A percentile compares a stretch with the other conserved stretches of the same genome.
phyloP scores from a whole-genome alignment of 2,888 invertebrate genomes.

The Molanna angustata region DNA sequence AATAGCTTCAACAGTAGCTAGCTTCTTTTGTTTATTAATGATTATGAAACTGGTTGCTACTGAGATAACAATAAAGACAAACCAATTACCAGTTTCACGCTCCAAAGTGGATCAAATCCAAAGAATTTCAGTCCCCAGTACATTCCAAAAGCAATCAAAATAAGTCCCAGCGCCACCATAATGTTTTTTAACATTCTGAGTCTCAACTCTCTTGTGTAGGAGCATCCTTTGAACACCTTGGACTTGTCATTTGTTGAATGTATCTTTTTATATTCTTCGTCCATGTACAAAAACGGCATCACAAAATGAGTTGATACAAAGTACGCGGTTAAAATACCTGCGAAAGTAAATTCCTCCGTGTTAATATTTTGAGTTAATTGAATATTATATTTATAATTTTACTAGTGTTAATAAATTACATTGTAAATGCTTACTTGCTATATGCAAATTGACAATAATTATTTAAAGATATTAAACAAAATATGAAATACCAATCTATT shows the following conservation, averaged over 20 bases:
- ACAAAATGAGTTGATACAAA: conserved; percentile 20
- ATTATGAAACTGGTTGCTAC: too few relatives aligned
- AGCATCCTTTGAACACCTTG: not conserved
- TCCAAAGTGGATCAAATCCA: conserved; percentile 64
- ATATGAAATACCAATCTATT: too few relatives aligned
- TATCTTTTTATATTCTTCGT: conserved; percentile 19
- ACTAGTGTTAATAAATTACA: too few relatives aligned
- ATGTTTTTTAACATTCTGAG: conserved; percentile 6
- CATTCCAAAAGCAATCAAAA: conserved; percentile 38
- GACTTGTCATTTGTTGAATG: conserved; percentile 12
- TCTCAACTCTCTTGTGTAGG: conserved; percentile 8
- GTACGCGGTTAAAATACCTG: conserved; percentile 34
- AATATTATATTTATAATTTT: too few relatives aligned
- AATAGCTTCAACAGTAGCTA: too few relatives aligned
- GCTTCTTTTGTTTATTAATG: too few relatives aligned
- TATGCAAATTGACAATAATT: too few relatives aligned
- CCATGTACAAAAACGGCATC: conserved; percentile 11
- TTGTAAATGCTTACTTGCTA: too few relatives aligned
- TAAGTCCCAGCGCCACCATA: conserved; percentile 17
- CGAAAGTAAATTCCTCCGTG: conserved; percentile 16
- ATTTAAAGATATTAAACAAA: too few relatives aligned
- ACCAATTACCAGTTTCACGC: conserved; percentile 60
- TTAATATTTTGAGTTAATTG: too few relatives aligned
- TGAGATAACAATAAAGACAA: too few relatives aligned
- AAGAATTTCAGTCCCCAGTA: conserved; percentile 44